phyloP scores from a whole-genome alignment of 2,113 vertebrate species.

The Oryzias woworae region DNA sequence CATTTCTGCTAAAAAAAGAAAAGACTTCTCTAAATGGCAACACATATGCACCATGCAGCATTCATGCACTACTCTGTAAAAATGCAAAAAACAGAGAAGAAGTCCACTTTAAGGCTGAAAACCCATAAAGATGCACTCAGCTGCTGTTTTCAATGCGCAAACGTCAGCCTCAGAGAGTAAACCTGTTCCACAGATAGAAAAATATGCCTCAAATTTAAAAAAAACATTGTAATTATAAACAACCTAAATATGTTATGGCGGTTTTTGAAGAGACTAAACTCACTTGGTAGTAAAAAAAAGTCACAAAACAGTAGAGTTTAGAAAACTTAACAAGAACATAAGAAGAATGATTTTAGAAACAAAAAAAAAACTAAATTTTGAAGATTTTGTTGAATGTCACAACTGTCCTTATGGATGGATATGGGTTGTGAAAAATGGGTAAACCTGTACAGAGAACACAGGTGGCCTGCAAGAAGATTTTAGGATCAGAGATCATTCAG shows the following conservation, averaged over 20 bases:
- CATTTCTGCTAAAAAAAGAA: constrained; percentile 37
- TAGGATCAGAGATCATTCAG: too few relatives aligned
- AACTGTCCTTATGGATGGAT: too few relatives aligned
- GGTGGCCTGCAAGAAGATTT: too few relatives aligned
- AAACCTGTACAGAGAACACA: too few relatives aligned
- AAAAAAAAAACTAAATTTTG: too few relatives aligned
- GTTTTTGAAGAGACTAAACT: too few relatives aligned
- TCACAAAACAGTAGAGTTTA: constrained; percentile 13
- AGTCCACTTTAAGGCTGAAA: constrained; percentile 45
- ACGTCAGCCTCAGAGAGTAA: constrained; percentile 28
- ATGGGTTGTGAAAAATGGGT: too few relatives aligned
- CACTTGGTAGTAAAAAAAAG: neutral
- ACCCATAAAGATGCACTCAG: constrained; percentile 53
- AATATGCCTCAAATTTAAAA: neutral
- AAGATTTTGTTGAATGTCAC: too few relatives aligned
- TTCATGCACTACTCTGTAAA: constrained; percentile 11
- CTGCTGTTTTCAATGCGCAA: constrained; percentile 58
- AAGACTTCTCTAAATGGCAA: constrained; percentile 23
- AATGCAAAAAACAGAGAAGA: constrained; percentile 18
- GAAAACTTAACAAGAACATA: constrained; percentile 19
- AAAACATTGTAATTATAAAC: neutral
- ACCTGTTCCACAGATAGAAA: constrained; percentile 40
- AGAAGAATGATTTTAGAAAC: constrained; percentile 6
- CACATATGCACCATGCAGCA: constrained; percentile 35
- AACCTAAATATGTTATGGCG: neutral